Base-by-base conservation (phyloP, 2,888 invertebrate species). In the Homarus gammarus region DNA sequence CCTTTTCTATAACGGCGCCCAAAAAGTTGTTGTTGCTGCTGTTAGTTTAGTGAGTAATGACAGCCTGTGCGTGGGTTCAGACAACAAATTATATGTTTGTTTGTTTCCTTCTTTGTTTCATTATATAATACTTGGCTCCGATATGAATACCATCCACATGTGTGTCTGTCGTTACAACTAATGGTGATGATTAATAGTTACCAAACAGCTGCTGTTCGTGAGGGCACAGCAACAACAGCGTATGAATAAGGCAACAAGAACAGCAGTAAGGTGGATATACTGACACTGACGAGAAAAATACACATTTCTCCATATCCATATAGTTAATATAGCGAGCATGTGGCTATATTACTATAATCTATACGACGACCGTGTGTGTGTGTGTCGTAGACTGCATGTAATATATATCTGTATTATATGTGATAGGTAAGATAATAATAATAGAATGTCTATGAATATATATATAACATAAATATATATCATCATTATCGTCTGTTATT, bases 371-470 rank as follows among this genome's bases (percentile, higher is more conserved):
- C n/a, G n/a, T n/a, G n/a, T n/a, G n/a, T 27, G 22, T 56, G 64
- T 27, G 5, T 64, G 27, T 64, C 22, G 27, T 27, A 64, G 27
- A 8, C 3, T 27, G 27, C 64, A 64, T 64, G 12, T 27, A 64
- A 64, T 64, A n/a, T 64, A 64, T 64, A n/a, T 64, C 1, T 64
- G 64, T 64, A 64, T 64, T 72, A 33, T 72, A 15, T 72, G n/a
- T 72, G 31, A 6, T 70, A 70, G 36, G 18, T 64, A 64, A 64
- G 18, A 70, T 70, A 31, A 36, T 70, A 31, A 70, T 15, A 36
- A 70, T 70, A 36, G 6, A 18, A 70, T 70, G 22, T 70, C 27
- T 70, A 70, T 27, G 31, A 31, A 70, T 70, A 64, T 70, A 31
- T 70, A 31, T 70, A 70, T 70, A 27, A 8, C 31, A 70, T 70